These are phyloP conservation scores for Meloidogyne hapla DNA, from an alignment of 1,140 invertebrate species.

Conservation along the genomic window DNA sequence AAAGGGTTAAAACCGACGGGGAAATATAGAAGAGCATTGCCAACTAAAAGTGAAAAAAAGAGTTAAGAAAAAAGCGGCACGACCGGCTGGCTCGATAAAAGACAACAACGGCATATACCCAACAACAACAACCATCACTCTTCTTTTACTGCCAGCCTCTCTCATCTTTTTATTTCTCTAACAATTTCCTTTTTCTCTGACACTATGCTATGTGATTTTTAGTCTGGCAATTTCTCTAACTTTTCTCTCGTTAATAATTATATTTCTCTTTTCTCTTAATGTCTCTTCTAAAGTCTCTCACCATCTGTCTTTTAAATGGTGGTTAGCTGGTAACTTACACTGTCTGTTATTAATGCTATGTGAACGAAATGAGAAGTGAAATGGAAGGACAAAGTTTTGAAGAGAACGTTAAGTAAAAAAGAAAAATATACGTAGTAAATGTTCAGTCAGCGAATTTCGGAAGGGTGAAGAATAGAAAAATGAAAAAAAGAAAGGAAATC, in stretches of 20 bases:
- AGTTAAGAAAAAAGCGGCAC: background rate
- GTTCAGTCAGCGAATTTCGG: background rate
- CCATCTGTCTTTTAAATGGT: no score
- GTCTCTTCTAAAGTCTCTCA: no score
- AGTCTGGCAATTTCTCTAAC: no score
- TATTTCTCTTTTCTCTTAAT: no score
- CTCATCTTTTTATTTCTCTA: background rate
- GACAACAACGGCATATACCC: background rate
- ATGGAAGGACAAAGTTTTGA: background rate
- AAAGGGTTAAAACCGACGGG: background rate
- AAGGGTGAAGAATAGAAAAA: constrained; percentile 2
- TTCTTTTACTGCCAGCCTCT: background rate
- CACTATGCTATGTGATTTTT: background rate
- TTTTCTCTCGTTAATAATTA: no score
- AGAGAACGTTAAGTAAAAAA: background rate
- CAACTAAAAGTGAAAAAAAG: constrained; percentile 10
- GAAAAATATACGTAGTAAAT: background rate
- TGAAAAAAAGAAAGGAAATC: constrained; percentile 9
- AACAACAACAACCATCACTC: background rate
- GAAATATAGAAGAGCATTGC: background rate
- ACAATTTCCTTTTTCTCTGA: constrained; percentile 2
- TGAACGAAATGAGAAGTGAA: background rate
- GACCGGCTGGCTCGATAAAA: background rate
- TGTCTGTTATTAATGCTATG: no score
- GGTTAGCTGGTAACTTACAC: no score